A percentile compares a stretch with the other conserved stretches of the same genome.
These are phyloP conservation scores for Aspidoscelis tigris DNA, from an alignment of 2,113 vertebrate genomes.

Conservation along the genomic window DNA sequence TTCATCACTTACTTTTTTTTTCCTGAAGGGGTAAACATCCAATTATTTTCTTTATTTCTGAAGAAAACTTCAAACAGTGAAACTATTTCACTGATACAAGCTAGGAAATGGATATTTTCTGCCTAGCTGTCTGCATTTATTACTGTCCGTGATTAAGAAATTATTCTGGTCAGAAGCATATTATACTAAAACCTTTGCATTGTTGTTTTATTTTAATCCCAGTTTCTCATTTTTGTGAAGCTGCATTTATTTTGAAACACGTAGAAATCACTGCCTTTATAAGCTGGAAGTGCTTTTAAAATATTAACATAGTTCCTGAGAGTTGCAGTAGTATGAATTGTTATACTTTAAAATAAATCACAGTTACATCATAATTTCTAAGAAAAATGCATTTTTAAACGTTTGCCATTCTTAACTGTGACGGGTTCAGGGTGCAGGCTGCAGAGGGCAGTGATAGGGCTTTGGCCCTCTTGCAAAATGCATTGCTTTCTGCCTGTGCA, in stretches of 20 bases:
- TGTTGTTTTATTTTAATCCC: too few species aligned
- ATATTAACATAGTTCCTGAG: conserved; percentile 42
- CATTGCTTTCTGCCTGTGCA: too few species aligned
- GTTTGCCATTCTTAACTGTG: conserved; percentile 38
- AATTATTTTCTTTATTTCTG: not conserved
- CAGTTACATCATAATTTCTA: conserved; percentile 46
- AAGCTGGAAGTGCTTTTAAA: conserved; percentile 63
- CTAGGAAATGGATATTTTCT: not conserved
- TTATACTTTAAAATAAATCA: conserved; percentile 43
- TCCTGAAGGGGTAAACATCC: not conserved
- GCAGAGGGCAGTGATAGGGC: too few species aligned
- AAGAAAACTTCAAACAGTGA: not conserved
- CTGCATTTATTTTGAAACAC: not conserved
- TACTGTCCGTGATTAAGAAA: not conserved
- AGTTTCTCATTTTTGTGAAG: not conserved
- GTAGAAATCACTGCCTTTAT: conserved; percentile 37
- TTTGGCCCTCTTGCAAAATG: too few species aligned
- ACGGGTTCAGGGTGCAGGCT: too few species aligned
- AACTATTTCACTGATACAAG: not conserved
- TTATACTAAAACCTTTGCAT: too few species aligned
- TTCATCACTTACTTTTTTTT: not conserved
- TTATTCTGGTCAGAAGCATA: not conserved
- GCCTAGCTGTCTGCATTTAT: too few species aligned
- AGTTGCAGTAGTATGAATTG: conserved; percentile 36
- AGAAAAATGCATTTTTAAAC: conserved; percentile 50